Base-by-base conservation (phyloP, 2,797 vertebrate genomes). In the Pipistrellus nathusii region DNA sequence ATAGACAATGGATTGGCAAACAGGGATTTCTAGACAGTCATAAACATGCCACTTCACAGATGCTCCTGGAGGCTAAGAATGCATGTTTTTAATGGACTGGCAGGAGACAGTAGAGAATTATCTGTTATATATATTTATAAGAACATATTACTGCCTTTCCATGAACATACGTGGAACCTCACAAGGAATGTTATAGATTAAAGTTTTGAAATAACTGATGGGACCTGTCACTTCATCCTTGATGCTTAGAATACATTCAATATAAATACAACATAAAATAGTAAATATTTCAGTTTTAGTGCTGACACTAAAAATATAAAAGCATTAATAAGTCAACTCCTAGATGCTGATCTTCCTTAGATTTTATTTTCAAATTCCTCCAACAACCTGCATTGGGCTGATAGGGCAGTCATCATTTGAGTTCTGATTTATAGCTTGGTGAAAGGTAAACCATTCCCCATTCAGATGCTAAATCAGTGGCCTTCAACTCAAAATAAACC, bases 381-480 rank as follows among this genome's bases (percentile, higher is more conserved):
- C 71, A 89, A 51, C 0, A 91, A 53, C 0, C 23, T 88, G n/a
- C n/a, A 87, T 94, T 97, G 27, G 48, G 8, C 76, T 96, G 72
- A 95, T 51, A 69, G 72, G 81, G 88, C 35, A 48, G 78, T 96
- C 94, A 96, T 87, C 80, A 95, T 75, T 38, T 95, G 53, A 73
- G 32, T 96, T 97, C 90, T 88, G 96, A 94, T 96, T 73, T 94
- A 69, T 71, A 88, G 84, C 80, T 91, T 96, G 44, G 90, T 87
- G 94, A 89, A 98, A 96, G 15, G 25, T 6, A 0, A 14, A 69
- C 13, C 20, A 77, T 76, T 94, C 81, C 90, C 62, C 88, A 78
- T 92, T 96, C 35, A 94, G 86, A 69, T n/a, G 62, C 5, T 82
- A 85, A 69, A 88, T 96, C 86, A 88, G 25, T 93, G 94, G 97